Percentiles rank a stretch among this genome's conserved stretches.
Conservation (phyloP, 2,113 vertebrate species). For the Odobenus rosmarus region DNA sequence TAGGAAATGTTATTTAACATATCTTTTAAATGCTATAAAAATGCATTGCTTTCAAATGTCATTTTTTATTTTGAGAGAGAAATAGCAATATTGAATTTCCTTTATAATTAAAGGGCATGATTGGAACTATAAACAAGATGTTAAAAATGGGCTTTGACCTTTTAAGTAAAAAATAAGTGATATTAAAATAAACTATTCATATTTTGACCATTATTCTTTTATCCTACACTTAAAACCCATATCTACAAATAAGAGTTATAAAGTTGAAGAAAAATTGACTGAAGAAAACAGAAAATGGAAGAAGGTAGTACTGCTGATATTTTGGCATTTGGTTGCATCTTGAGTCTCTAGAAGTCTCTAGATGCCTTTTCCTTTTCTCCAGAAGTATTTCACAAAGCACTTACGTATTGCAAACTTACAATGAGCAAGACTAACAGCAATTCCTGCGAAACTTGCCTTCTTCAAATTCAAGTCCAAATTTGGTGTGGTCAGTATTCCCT, state of each 20-base stretch:
- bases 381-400: background rate
- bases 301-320: background rate
- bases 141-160: slow-evolving; percentile 1
- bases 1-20: background rate
- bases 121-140: background rate
- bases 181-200: slow-evolving; percentile 16
- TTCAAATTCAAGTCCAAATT: background rate
- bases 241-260: background rate
- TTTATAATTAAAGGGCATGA: background rate
- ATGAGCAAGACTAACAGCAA: background rate
- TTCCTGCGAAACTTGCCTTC: background rate
- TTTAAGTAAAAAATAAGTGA: background rate
- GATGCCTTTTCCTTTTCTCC: background rate
- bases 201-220: background rate
- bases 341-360: background rate
- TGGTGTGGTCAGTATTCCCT: background rate
- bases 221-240: background rate
- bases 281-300: background rate
- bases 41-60: background rate
- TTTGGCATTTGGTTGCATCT: background rate
- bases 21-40: slow-evolving; percentile 13
- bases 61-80: background rate
- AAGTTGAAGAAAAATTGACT: background rate
- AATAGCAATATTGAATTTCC: background rate
- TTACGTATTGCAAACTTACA: background rate